These are phyloP conservation scores for Diarsia brunnea DNA, from an alignment of 2,888 invertebrate species.

Conservation along the genomic window DNA sequence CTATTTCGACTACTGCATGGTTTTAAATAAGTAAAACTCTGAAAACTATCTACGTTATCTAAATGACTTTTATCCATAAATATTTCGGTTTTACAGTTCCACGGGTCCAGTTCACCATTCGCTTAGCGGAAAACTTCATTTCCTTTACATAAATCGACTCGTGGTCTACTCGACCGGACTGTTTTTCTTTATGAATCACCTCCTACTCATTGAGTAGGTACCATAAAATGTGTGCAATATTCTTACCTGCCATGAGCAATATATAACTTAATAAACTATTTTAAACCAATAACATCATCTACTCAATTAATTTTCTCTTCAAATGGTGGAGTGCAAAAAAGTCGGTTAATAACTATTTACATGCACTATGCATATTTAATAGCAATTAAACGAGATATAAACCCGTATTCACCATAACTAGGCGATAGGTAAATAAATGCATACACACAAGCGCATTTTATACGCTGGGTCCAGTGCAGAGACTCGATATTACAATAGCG, in stretches of 20 bases:
- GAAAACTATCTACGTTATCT: too few species aligned
- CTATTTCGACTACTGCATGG: too few species aligned
- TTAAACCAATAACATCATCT: not conserved
- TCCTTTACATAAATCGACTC: too few species aligned
- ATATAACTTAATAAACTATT: not conserved
- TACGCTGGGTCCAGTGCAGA: too few species aligned
- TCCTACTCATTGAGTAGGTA: not conserved
- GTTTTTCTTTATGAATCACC: too few species aligned
- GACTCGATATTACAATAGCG: not conserved
- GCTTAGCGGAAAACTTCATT: too few species aligned
- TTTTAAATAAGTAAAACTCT: too few species aligned
- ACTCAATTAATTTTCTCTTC: not conserved
- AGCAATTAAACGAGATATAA: constrained; percentile 16
- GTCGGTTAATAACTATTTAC: constrained; percentile 4
- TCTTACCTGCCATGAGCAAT: not conserved
- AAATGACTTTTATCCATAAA: too few species aligned
- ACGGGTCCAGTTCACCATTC: too few species aligned
- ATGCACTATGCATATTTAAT: constrained; percentile 18
- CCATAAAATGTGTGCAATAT: not conserved
- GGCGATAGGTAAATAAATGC: not conserved
- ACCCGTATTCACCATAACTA: too few species aligned
- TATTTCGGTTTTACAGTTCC: too few species aligned
- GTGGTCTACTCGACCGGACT: too few species aligned
- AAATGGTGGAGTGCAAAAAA: constrained; percentile 10
- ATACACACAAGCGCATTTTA: not conserved